These are phyloP conservation scores for Anguilla japonica DNA, from an alignment of 2,113 vertebrate species.

Conservation along the genomic window DNA sequence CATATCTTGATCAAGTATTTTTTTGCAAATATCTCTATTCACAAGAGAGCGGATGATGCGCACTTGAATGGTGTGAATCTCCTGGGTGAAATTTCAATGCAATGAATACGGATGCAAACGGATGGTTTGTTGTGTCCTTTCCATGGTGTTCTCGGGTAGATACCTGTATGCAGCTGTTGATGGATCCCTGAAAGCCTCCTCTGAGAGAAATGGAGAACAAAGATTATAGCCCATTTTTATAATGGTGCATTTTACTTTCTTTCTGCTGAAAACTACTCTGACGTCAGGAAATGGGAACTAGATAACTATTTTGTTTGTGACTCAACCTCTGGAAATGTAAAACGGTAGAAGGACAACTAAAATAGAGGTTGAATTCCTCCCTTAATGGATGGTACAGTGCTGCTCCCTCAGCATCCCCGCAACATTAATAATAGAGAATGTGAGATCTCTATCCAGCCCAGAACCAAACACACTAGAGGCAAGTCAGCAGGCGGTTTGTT, in stretches of 20 bases:
- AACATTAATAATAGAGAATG: slow-evolving; percentile 24
- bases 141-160: neutral
- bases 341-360: neutral
- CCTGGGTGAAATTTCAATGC: neutral
- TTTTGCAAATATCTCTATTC: neutral
- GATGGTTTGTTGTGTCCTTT: neutral
- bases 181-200: neutral
- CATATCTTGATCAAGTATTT: no score
- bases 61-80: neutral
- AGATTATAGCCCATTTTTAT: neutral
- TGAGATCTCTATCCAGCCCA: slow-evolving; percentile 12
- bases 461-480: neutral
- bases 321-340: neutral
- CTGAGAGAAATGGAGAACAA: neutral
- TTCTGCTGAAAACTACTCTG: neutral
- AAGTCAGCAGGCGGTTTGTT: slow-evolving; percentile 12
- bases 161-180: neutral
- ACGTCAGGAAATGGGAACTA: neutral
- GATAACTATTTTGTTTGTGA: slow-evolving; percentile 5
- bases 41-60: neutral
- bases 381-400: slow-evolving; percentile 23
- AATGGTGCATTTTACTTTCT: neutral
- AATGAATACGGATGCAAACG: slow-evolving; percentile 17
- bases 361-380: slow-evolving; percentile 9
- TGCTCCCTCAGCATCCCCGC: neutral